Conservation (phyloP, 2,888 invertebrate species). For the Scaeva pyrastri region DNA sequence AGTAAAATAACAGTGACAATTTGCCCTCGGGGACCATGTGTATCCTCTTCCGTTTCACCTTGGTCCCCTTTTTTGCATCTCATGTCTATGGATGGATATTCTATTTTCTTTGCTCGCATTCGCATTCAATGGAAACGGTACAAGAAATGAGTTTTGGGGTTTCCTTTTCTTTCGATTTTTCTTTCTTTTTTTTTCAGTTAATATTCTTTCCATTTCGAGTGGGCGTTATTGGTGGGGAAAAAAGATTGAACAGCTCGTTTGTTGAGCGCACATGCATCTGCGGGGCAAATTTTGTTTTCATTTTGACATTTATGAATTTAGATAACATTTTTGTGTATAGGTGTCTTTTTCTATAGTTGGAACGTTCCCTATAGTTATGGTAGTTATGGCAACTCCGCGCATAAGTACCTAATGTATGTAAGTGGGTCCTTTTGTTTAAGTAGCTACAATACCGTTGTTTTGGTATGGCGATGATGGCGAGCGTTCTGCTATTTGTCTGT, state of each 20-base stretch:
- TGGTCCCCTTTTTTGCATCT: conserved; percentile 19
- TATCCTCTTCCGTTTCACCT: conserved; percentile 48
- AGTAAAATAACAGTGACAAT: conserved; percentile 59
- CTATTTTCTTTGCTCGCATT: conserved; percentile 29
- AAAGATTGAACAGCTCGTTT: conserved; percentile 66
- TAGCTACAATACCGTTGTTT: neutral
- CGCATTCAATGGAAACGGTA: conserved; percentile 2
- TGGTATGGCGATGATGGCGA: no score
- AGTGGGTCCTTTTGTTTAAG: conserved; percentile 1
- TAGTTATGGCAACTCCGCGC: neutral
- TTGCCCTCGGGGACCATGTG: conserved; percentile 28
- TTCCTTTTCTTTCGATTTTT: conserved; percentile 3
- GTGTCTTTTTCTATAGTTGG: neutral
- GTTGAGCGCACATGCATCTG: conserved; percentile 62
- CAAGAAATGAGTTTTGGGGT: neutral
- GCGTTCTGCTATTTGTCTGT: neutral
- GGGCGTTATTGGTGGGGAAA: conserved; percentile 20
- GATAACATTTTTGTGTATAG: conserved; percentile 35
- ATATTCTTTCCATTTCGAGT: conserved; percentile 29
- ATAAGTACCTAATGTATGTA: neutral
- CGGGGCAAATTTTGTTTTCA: conserved; percentile 53
- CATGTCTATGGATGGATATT: conserved; percentile 25
- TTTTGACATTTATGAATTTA: conserved; percentile 69
- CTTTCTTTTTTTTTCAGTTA: conserved; percentile 23
- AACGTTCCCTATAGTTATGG: neutral